Conservation (phyloP, 1,140 invertebrate genomes). For the Vanessa tameamea region DNA sequence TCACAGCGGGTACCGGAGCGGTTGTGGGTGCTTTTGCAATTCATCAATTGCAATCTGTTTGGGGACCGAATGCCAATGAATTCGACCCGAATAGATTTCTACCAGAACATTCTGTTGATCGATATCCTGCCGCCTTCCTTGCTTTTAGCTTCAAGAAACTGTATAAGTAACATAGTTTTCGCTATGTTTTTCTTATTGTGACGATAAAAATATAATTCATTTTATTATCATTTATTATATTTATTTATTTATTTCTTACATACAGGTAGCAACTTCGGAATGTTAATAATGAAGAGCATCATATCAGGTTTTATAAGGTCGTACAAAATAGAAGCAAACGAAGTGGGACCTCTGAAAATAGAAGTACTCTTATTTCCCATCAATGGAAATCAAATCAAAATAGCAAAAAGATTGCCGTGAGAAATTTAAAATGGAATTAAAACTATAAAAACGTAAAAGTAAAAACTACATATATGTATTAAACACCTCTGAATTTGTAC, state of each 20-base stretch:
- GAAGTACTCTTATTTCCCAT: constrained; percentile 66
- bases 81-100: constrained; percentile 87
- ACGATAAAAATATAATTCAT: neutral
- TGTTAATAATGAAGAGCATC: constrained; percentile 66
- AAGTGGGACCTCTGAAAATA: constrained; percentile 59
- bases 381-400: constrained; percentile 58
- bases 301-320: constrained; percentile 58
- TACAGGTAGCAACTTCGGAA: constrained; percentile 65
- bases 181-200: neutral
- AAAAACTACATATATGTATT: neutral
- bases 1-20: constrained; percentile 58
- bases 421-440: too few relatives aligned
- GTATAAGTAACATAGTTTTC: constrained; percentile 78
- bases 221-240: neutral
- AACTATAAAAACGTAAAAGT: neutral
- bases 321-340: constrained; percentile 56
- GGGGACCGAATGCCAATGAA: constrained; percentile 34
- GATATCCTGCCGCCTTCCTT: constrained; percentile 81
- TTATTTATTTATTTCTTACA: neutral
- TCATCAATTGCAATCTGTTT: constrained; percentile 72
- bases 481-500: neutral
- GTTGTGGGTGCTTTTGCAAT: constrained; percentile 63
- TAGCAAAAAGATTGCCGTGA: constrained; percentile 40
- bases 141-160: constrained; percentile 84
- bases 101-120: constrained; percentile 73